These are phyloP conservation scores for Oxyruncus cristatus DNA, from an alignment of 2,113 vertebrate genomes.

Conservation along the genomic window DNA sequence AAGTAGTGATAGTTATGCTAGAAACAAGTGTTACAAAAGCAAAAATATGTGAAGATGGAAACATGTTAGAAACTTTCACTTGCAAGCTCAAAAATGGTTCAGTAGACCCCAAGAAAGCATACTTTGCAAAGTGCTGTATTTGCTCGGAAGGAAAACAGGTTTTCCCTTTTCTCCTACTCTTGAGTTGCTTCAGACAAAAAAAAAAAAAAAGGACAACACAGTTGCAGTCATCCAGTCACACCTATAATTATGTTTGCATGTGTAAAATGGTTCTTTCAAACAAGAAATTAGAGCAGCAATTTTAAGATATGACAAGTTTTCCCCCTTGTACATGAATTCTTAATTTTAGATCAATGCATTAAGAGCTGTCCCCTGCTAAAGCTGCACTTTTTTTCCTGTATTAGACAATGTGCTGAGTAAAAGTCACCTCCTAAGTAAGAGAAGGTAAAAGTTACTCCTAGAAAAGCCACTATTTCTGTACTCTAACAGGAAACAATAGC, in stretches of 20 bases:
- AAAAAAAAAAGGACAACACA: not conserved
- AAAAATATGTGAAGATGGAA: not conserved
- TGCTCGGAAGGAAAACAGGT: not conserved
- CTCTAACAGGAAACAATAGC: not conserved
- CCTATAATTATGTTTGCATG: not conserved
- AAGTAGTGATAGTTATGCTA: not conserved
- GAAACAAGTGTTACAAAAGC: not conserved
- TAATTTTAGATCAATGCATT: not conserved
- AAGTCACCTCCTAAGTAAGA: not conserved
- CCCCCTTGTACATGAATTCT: not conserved
- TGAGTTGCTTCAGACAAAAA: not conserved
- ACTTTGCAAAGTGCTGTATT: not conserved
- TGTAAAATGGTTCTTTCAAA: not conserved
- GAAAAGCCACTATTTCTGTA: not conserved
- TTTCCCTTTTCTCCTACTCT: not conserved
- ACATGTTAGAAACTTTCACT: not conserved
- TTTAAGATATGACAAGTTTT: not conserved
- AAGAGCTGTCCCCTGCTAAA: not conserved
- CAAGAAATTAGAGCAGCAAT: not conserved
- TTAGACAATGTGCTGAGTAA: not conserved
- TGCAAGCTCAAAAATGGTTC: not conserved
- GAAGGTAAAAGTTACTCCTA: not conserved
- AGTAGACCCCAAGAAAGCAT: not conserved
- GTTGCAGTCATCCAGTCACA: not conserved
- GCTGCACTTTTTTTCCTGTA: not conserved